A percentile compares a stretch with the other conserved stretches of the same genome.
These are phyloP conservation scores for Hippopotamus amphibius DNA, from an alignment of 2,113 vertebrate genomes.

Conservation along the genomic window DNA sequence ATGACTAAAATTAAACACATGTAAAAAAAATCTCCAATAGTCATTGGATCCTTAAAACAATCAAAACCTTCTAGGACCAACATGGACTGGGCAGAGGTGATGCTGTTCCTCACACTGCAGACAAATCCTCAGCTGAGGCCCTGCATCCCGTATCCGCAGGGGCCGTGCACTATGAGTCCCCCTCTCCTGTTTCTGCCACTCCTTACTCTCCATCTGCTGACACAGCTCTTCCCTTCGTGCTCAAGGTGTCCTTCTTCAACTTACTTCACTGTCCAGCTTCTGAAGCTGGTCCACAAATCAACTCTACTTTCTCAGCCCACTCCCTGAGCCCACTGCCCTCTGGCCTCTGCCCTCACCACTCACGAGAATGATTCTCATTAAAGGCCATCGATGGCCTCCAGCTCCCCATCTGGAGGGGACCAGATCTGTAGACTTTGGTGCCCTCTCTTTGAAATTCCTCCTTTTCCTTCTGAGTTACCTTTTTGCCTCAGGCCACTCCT, in stretches of 20 bases:
- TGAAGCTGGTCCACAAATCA: not conserved
- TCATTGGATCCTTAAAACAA: not conserved
- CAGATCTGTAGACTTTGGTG: not conserved
- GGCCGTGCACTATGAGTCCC: no score
- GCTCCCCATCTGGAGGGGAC: not conserved
- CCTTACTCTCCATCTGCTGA: not conserved
- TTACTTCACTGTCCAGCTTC: not conserved
- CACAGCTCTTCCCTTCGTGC: not conserved
- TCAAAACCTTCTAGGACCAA: not conserved
- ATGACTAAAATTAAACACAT: not conserved
- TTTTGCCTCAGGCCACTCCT: not conserved
- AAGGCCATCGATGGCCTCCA: not conserved
- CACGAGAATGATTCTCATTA: not conserved
- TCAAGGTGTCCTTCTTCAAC: not conserved
- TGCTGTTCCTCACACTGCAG: not conserved
- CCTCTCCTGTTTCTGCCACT: not conserved
- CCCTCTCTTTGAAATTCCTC: not conserved
- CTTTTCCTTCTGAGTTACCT: not conserved
- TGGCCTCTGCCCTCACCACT: not conserved
- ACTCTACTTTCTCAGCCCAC: not conserved
- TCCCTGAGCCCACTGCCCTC: not conserved
- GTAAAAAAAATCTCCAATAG: not conserved
- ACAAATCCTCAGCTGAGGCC: no score
- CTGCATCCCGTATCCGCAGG: not conserved
- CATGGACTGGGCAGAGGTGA: not conserved